phyloP scores from a whole-genome alignment of 2,888 invertebrate species.

The Pristionchus arcanus region DNA sequence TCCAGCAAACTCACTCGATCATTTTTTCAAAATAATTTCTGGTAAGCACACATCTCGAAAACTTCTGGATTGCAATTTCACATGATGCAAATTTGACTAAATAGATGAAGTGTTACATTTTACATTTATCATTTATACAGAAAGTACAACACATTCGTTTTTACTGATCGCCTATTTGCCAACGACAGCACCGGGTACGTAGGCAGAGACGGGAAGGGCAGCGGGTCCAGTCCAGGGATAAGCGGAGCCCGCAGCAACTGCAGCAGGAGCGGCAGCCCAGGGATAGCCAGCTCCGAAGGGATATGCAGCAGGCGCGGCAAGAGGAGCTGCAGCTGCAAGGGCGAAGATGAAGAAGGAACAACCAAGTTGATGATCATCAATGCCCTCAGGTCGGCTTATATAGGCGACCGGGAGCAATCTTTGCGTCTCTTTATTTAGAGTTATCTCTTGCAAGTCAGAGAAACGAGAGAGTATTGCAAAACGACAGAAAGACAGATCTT shows the following conservation, averaged over 20 bases:
- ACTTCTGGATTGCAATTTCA: too few species aligned
- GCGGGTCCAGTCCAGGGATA: neutral
- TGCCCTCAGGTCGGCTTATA: neutral
- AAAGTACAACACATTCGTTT: too few species aligned
- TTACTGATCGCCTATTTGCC: too few species aligned
- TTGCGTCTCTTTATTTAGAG: neutral
- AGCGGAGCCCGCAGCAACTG: slow-evolving; percentile 8
- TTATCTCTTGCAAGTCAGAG: neutral
- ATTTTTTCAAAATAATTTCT: too few species aligned
- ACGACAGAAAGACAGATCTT: neutral
- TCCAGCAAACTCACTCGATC: too few species aligned
- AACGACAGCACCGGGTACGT: too few species aligned
- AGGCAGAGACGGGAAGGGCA: neutral
- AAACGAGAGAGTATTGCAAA: neutral
- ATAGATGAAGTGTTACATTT: too few species aligned
- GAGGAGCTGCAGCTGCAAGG: slow-evolving; percentile 29
- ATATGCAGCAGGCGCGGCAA: slow-evolving; percentile 27
- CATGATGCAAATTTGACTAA: too few species aligned
- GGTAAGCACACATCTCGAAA: too few species aligned
- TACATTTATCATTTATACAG: too few species aligned
- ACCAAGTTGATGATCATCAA: neutral
- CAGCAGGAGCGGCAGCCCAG: neutral
- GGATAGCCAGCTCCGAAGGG: neutral
- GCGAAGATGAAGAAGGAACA: neutral
- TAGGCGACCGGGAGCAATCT: neutral